Conservation (phyloP, 2,888 invertebrate species). For the Hermaeophaga mercurialis region DNA sequence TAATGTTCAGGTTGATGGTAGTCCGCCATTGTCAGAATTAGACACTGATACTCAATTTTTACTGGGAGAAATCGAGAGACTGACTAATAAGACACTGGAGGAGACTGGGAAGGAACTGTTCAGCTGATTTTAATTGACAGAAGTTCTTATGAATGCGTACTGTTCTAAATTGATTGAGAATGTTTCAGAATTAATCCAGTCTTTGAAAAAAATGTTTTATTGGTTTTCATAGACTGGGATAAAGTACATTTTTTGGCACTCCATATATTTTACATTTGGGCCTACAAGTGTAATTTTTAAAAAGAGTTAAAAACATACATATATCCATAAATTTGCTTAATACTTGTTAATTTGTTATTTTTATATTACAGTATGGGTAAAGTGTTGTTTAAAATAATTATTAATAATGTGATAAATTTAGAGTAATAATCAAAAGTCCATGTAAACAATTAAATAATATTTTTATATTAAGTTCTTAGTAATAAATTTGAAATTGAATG, state of each 20-base stretch:
- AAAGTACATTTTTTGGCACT: too few species aligned
- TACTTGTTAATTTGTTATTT: too few species aligned
- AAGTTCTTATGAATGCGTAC: neutral
- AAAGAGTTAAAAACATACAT: too few species aligned
- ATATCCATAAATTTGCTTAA: too few species aligned
- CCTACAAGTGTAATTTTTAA: too few species aligned
- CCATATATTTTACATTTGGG: too few species aligned
- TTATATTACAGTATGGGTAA: too few species aligned
- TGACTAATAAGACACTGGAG: slow-evolving; percentile 67
- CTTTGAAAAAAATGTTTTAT: too few species aligned
- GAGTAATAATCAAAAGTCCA: slow-evolving; percentile 1
- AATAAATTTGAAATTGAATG: neutral
- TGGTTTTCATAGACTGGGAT: too few species aligned
- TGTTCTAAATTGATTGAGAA: neutral
- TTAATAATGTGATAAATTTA: slow-evolving; percentile 5
- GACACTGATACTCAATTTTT: slow-evolving; percentile 70
- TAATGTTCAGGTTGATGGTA: slow-evolving; percentile 55
- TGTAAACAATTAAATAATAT: neutral
- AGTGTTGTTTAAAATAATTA: slow-evolving; percentile 2
- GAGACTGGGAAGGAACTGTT: slow-evolving; percentile 64
- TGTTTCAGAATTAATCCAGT: too few species aligned
- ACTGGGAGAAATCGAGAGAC: slow-evolving; percentile 69
- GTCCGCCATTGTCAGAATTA: slow-evolving; percentile 59
- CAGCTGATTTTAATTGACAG: slow-evolving; percentile 47
- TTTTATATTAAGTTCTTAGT: neutral